Base-by-base conservation (phyloP, 2,888 invertebrate species). In the Tinea pellionella region DNA sequence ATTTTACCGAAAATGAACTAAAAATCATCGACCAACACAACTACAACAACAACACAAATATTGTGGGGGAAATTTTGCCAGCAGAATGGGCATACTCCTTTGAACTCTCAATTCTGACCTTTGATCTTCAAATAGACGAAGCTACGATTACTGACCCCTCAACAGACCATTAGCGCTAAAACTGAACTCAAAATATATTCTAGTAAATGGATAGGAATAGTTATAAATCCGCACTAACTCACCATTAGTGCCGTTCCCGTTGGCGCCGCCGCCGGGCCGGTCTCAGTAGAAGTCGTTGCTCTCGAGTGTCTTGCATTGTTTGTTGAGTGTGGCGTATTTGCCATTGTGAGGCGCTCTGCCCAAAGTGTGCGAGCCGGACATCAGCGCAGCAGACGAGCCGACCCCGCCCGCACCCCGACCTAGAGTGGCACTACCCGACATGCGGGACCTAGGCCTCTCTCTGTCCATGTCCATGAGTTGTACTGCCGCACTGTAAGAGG, bases 241-340 rank as follows among this genome's bases (percentile, higher is more conserved):
- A 37, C 37, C 37, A n/a, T 37, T 37, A 9, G 4, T 47, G 16
- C 47, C 47, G 24, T 53, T 53, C 18, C 24, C 19, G 8, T 19
- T 53, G 75, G 78, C 83, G 77, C 80, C 84, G 91, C 92, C 65
- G 78, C 83, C 90, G 88, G 90, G 89, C 90, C 90, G 88, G 89
- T 93, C 94, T 95, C 95, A 96, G 94, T 96, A 96, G 90, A 96
- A 96, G 89, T 96, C 96, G 78, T 93, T 94, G 75, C 95, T 94
- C 89, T 96, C 96, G 67, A 96, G 90, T 74, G 96, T 96, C 90
- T 96, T 96, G 93, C 96, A 96, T 90, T 96, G 95, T 89, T 96
- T 96, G 92, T 95, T 96, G 89, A 96, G 90, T 88, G 96, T 96
- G 88, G 96, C 95, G 92, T 96, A 96, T 92, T 96, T 96, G 85